Evolutionary conservation across 2,113 vertebrate genomes (phyloP).

Genomic region (Capreolus pygargus): DNA sequence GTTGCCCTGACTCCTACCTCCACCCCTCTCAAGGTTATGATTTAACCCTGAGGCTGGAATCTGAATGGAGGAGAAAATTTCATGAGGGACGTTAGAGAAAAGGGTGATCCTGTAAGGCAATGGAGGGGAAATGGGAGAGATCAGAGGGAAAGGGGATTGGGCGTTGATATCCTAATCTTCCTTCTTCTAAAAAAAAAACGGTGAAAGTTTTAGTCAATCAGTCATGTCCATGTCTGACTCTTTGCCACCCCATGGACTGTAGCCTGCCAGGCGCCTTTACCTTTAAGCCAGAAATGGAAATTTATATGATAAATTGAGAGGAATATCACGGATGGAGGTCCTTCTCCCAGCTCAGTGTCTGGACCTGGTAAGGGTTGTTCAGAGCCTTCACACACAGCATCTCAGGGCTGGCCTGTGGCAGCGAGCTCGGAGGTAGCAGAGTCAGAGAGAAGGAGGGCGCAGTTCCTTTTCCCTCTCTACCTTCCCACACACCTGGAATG

Average conservation of each 20-base stretch:
- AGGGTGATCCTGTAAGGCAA: neutral
- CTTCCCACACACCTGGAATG: neutral
- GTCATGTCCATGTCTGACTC: neutral
- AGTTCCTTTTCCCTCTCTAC: neutral
- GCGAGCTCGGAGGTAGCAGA: neutral
- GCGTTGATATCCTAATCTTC: neutral
- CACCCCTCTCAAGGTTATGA: neutral
- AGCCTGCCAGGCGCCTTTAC: neutral
- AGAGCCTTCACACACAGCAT: neutral
- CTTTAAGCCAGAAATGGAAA: neutral
- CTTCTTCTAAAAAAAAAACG: neutral
- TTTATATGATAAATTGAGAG: neutral
- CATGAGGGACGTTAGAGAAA: neutral
- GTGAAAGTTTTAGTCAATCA: neutral
- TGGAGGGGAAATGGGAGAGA: neutral
- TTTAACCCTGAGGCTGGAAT: neutral
- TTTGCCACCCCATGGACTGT: neutral
- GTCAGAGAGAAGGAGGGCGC: neutral
- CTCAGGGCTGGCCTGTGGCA: neutral
- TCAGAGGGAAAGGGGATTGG: neutral
- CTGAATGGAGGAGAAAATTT: neutral
- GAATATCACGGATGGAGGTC: fast-evolving
- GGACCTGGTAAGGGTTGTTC: neutral
- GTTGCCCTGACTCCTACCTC: neutral
- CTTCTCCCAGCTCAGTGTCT: neutral